Evolutionary conservation across 2,797 vertebrate genomes (phyloP).

Genomic region (Spinus olivaceus): DNA sequence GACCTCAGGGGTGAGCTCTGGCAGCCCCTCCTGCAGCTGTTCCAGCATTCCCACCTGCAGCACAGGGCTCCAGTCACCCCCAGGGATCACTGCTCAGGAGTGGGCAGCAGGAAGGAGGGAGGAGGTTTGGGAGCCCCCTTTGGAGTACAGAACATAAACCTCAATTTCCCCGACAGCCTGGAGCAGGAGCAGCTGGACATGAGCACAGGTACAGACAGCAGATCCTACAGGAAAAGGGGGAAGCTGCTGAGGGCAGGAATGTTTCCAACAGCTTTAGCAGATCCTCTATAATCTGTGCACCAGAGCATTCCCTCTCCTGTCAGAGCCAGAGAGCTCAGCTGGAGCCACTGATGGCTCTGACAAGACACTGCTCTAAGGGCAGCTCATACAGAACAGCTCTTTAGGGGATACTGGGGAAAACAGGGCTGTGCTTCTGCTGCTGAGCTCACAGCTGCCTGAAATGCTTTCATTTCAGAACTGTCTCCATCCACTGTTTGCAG

Average conservation of each 20-base stretch:
- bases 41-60: neutral
- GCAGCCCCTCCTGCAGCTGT: neutral
- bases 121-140: neutral
- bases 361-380: neutral
- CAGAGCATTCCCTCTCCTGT: neutral
- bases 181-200: neutral
- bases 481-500: neutral
- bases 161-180: neutral
- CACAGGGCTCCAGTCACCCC: neutral
- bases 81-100: neutral
- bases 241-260: neutral
- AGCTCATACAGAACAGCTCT: neutral
- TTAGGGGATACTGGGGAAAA: neutral
- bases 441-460: neutral
- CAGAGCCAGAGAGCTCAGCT: neutral
- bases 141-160: neutral
- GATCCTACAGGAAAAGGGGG: neutral
- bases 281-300: neutral
- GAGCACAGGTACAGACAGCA: neutral
- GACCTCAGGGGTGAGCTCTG: neutral
- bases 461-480: neutral
- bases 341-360: neutral
- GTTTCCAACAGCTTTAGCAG: neutral
- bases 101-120: neutral
- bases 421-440: neutral